Conservation (phyloP, 2,113 vertebrate genomes). For the Corythornis madagascariensis region DNA sequence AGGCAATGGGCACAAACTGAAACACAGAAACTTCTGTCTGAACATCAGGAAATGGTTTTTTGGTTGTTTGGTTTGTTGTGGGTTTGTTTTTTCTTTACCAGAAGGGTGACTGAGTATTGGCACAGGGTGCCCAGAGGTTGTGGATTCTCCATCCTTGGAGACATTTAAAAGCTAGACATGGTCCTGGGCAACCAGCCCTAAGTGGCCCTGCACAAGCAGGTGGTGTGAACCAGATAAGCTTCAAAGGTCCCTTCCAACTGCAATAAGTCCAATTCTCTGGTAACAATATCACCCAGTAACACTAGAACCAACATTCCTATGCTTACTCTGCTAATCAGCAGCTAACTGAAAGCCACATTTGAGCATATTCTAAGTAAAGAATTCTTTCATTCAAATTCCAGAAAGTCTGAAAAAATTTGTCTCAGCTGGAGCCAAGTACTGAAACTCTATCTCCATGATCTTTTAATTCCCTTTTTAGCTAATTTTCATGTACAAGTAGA, state of each 20-base stretch:
- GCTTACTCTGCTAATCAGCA: not conserved
- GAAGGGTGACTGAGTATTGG: not conserved
- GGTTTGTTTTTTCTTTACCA: not conserved
- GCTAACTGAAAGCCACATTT: not conserved
- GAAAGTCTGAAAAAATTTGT: not conserved
- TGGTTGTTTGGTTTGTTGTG: no score
- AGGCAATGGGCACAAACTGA: no score
- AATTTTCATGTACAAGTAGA: not conserved
- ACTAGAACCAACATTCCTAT: not conserved
- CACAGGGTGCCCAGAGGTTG: not conserved
- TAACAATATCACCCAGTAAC: not conserved
- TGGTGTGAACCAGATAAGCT: not conserved
- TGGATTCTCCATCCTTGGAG: not conserved
- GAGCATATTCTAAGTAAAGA: not conserved
- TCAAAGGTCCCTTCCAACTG: not conserved
- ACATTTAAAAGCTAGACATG: not conserved
- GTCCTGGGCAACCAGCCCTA: not conserved
- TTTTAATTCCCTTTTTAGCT: not conserved
- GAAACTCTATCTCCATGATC: not conserved
- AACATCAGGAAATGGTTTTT: not conserved
- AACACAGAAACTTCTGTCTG: not conserved
- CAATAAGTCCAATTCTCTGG: not conserved
- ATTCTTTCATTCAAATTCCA: not conserved
- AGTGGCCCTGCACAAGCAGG: not conserved
- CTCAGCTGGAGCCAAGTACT: not conserved